A percentile compares a stretch with the other conserved stretches of the same genome.
phyloP scores from a whole-genome alignment of 2,113 vertebrate genomes.

The Mustelus asterias region DNA sequence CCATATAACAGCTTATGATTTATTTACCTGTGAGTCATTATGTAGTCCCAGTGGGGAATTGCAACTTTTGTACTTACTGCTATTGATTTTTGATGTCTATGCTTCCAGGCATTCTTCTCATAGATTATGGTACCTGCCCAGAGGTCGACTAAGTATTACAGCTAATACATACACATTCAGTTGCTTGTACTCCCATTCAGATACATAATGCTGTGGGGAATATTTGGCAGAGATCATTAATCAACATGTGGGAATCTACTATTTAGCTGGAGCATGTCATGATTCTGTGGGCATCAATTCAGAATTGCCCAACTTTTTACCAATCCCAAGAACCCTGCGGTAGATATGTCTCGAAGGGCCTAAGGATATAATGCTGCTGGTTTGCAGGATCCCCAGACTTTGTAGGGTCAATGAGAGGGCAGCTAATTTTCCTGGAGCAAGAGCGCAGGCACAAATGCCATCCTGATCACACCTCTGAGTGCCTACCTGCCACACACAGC shows the following conservation, averaged over 20 bases:
- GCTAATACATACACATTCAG: background rate
- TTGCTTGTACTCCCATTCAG: conserved; percentile 9
- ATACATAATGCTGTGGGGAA: background rate
- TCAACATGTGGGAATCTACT: background rate
- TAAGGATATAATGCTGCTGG: background rate
- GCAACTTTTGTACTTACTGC: background rate
- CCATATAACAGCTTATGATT: background rate
- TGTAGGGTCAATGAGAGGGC: background rate
- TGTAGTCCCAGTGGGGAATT: background rate
- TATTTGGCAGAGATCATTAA: background rate
- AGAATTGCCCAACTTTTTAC: background rate
- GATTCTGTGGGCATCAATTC: background rate
- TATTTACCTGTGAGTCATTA: conserved; percentile 18
- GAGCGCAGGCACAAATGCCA: background rate
- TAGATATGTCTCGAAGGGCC: background rate
- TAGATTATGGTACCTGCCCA: background rate
- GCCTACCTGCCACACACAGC: background rate
- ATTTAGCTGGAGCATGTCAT: background rate
- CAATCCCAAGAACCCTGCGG: background rate
- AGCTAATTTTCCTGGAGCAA: background rate
- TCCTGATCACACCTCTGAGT: background rate
- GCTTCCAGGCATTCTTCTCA: background rate
- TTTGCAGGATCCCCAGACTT: background rate
- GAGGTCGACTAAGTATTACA: background rate
- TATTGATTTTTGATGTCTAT: conserved; percentile 31